Evolutionary conservation across 2,797 vertebrate genomes (phyloP), one percentile per base, ranked within the genome.

Genomic region (Gephyroberyx darwinii): DNA sequence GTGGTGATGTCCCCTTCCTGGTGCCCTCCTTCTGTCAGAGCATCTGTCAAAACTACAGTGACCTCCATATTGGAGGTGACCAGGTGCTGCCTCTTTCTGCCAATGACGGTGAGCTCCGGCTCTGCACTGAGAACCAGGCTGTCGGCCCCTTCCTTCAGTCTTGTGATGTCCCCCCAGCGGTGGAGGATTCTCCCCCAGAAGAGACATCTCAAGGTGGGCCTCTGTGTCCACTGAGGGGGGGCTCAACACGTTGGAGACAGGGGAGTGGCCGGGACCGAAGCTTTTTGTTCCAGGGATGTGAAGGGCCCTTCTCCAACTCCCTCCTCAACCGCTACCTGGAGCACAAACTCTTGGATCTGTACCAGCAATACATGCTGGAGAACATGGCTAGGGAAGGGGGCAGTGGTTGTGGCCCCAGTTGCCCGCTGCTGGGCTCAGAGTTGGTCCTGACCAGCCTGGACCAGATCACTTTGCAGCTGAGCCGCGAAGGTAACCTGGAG

Each of bases 21-120:
- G 96, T 98, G 80, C 96, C 96, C 12, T 90, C 96, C 33, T 97
- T 93, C 77, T 99, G 97, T 83, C 95, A 97, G 89, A 97, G 96
- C 91, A 96, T 99, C 85, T 99, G 95, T 81, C 93, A 96, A 81
- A 95, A 99, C 90, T 99, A 99, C 90, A 98, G 94, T 0, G 98
- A 99, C 85, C 89, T 99, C 81, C 95, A 96, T 26, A 97, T 99
- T 37, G 96, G 95, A 0, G 97, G 97, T 0, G 97, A 95, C 81
- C 97, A 97, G 0, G 97, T 99, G 53, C 81, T 98, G 87, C 96
- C 97, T 0, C 92, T 98, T 6, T 95, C 89, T 65, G 94, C 94
- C 2, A 92, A 90, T 53, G 84, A 91, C 0, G 93, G 91, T 0
- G 93, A 95, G 73, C 93, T 94, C 43, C 90, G 91, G 41, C 88